phyloP scores from a whole-genome alignment of 2,888 invertebrate species.

The Drosophila robusta region DNA sequence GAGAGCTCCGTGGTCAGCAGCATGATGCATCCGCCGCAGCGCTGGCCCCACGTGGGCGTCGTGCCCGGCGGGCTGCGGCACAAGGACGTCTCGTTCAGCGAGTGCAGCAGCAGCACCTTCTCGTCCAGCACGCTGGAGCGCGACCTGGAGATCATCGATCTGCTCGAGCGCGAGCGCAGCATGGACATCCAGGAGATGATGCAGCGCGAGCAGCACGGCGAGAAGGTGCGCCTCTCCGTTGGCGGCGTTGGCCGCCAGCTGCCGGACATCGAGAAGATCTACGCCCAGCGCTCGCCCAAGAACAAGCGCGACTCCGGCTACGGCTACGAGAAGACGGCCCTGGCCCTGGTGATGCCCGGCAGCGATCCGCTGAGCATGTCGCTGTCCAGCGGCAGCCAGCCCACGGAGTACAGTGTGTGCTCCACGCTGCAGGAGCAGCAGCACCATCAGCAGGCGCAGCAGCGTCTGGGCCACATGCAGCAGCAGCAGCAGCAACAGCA shows the following conservation, averaged over 20 bases:
- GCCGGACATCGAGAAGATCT: slow-evolving; percentile 84
- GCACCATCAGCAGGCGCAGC: slow-evolving; percentile 33
- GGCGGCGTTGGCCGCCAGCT: slow-evolving; percentile 77
- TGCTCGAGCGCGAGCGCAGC: slow-evolving; percentile 84
- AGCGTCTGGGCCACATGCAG: not conserved
- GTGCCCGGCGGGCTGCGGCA: slow-evolving; percentile 62
- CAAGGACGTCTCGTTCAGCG: slow-evolving; percentile 83
- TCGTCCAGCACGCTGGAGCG: slow-evolving; percentile 84
- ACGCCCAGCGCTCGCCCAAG: slow-evolving; percentile 82
- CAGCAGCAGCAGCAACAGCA: slow-evolving; percentile 12
- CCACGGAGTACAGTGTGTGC: slow-evolving; percentile 75
- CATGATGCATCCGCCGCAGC: slow-evolving; percentile 78
- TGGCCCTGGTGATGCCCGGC: slow-evolving; percentile 71
- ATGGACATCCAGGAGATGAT: slow-evolving; percentile 85
- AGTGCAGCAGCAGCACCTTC: slow-evolving; percentile 80
- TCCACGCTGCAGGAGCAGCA: slow-evolving; percentile 69
- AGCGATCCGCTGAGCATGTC: slow-evolving; percentile 68
- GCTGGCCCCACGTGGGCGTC: slow-evolving; percentile 51
- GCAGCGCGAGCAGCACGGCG: slow-evolving; percentile 81
- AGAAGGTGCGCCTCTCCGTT: slow-evolving; percentile 66
- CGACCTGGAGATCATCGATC: slow-evolving; percentile 84
- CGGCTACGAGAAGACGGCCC: slow-evolving; percentile 60
- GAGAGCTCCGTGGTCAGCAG: slow-evolving; percentile 84
- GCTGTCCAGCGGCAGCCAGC: slow-evolving; percentile 50
- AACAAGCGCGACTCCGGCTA: slow-evolving; percentile 71